Evolutionary conservation across 2,113 vertebrate species (phyloP), one percentile per base, ranked within the genome.

Genomic region (Dolichallabes microphthalmus): DNA sequence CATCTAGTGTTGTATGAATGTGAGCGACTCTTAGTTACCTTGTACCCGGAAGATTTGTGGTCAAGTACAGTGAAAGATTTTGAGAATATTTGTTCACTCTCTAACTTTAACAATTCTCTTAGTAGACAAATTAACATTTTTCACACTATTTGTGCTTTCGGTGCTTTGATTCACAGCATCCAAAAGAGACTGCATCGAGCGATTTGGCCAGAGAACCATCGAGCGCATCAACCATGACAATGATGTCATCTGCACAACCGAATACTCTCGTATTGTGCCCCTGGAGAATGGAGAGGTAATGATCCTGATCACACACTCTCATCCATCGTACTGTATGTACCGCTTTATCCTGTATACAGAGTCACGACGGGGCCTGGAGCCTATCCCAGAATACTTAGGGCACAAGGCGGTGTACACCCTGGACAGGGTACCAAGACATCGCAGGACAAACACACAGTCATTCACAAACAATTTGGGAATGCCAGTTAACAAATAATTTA

Each of bases 251-350:
- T 99, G 98, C 86, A 97, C 96, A 68, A 97, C 96, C 0, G 98
- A 99, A 1, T 98, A 99, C 86, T 99, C 98, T 0, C 94, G 97
- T 0, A 99, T 99, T 0, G 97, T 99, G 71, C 98, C 98, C 0
- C 92, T 99, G 91, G 98, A 99, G 88, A 99, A 99, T 0, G 98
- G 98, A 87, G 98, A 99, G 96, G 98, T 98, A 80, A 32, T 6
- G 9, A 52, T 6, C n/a, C n/a, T 14, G 1, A 30, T 68, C 58
- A 45, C 6, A 45, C 45, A 45, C 45, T 45, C 45, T 45, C 45
- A 45, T 7, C 45, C 45, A 45, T 45, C n/a, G n/a, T n/a, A n/a
- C n/a, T 1, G 45, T 7, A 45, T 45, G 45, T 45, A 45, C 45
- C 45, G 45, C 6, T 45, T 45, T 45, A 45, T 45, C 45, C 45